Percentiles rank a stretch among this genome's conserved stretches.
Evolutionary conservation across 2,797 vertebrate species (phyloP).

Genomic region (Pangasius sanitwongsei): DNA sequence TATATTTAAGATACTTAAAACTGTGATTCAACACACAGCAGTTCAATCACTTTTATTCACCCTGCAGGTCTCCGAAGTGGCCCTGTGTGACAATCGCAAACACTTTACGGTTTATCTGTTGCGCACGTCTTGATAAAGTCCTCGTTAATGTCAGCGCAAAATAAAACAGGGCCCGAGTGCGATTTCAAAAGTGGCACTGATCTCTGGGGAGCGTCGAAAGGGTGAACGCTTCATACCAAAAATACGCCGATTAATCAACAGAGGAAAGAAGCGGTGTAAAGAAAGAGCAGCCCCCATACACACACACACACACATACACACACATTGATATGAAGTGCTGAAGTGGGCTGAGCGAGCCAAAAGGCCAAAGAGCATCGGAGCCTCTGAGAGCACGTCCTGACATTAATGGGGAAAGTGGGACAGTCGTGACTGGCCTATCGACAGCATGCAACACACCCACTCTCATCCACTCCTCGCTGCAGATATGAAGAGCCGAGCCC

Average conservation of each 20-base stretch:
- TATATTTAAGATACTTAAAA: neutral
- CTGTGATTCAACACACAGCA: neutral
- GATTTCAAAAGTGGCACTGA: conserved; percentile 60
- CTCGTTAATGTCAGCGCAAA: neutral
- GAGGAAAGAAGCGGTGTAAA: conserved; percentile 62
- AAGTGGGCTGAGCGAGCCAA: conserved; percentile 45
- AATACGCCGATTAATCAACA: conserved; percentile 68
- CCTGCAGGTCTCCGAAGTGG: neutral
- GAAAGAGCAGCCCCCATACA: conserved; percentile 59
- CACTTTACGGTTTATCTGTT: neutral
- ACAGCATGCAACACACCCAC: conserved; percentile 43
- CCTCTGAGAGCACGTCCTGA: conserved; percentile 51
- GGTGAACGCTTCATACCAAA: conserved; percentile 39
- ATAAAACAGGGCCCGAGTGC: conserved; percentile 40
- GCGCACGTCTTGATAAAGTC: no score
- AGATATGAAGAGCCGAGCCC: conserved; percentile 4
- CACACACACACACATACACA: neutral
- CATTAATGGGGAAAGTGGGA: conserved; percentile 51
- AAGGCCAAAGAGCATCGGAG: conserved; percentile 60
- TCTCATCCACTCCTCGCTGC: conserved; percentile 19
- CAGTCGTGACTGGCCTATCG: conserved; percentile 50
- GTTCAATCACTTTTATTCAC: conserved; percentile 18
- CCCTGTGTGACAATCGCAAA: neutral
- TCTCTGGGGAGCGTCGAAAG: conserved; percentile 55
- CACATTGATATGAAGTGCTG: conserved; percentile 34